Evolutionary conservation across 2,113 vertebrate genomes (phyloP).

Genomic region (Brachypodius melanocephalos): DNA sequence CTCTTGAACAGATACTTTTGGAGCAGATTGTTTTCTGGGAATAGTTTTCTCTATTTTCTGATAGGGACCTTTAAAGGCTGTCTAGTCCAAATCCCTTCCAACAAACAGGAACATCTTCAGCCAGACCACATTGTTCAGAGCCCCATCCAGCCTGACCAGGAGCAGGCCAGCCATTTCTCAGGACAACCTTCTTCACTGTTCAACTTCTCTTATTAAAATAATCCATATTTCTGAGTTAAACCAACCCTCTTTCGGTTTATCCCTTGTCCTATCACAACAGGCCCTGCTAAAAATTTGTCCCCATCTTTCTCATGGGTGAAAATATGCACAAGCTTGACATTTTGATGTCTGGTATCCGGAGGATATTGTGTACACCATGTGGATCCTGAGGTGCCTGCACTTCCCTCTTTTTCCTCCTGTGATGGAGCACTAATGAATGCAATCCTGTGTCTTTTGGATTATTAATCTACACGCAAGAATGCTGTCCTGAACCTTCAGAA

Average conservation of each 20-base stretch:
- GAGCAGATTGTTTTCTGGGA: background rate
- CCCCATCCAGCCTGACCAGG: background rate
- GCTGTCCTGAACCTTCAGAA: background rate
- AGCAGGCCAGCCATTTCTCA: background rate
- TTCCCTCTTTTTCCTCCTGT: background rate
- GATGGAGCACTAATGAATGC: background rate
- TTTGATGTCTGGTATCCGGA: background rate
- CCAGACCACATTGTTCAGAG: background rate
- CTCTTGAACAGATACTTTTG: background rate
- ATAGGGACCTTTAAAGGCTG: background rate
- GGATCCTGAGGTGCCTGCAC: fast-evolving
- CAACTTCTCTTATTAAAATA: background rate
- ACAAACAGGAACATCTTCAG: background rate
- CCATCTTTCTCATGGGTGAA: background rate
- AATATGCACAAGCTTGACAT: background rate
- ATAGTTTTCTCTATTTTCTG: background rate
- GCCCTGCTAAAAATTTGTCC: background rate
- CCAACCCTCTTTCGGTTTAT: background rate
- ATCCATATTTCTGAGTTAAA: background rate
- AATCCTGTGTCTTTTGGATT: fast-evolving
- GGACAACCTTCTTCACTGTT: background rate
- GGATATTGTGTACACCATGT: fast-evolving
- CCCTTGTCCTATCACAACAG: background rate
- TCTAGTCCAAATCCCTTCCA: background rate
- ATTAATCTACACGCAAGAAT: background rate